Evolutionary conservation across 2,797 vertebrate species (phyloP), one percentile per base, ranked within the genome.

Genomic region (Antrozous pallidus): DNA sequence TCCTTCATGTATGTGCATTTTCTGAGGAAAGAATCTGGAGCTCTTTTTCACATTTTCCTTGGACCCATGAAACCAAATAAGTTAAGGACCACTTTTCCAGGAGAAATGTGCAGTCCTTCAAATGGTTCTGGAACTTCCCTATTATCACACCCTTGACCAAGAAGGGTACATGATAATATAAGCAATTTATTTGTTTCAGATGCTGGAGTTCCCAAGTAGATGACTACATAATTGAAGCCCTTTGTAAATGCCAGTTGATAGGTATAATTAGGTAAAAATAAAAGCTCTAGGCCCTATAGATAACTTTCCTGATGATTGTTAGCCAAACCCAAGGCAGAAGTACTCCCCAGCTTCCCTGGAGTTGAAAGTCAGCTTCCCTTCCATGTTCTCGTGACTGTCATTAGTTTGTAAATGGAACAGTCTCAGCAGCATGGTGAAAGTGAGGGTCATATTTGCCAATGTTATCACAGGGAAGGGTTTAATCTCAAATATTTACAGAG

Each of bases 251-350:
- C 61, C 67, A 54, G 47, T 81, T 90, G 73, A 90, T 94, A 87
- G 77, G 88, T 93, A 78, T 88, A 90, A 96, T 96, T 96, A 95
- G 73, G 93, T 93, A 88, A 93, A 94, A 94, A 91, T 95, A 97
- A 95, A 94, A 94, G 61, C 67, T 13, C 47, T 91, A 85, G 92
- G 56, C 56, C 42, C 36, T 77, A 80, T 75, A 93, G 80, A 91
- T 91, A 84, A 86, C 42, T 88, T 95, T 88, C 63, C 82, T 61
- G 70, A 90, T 86, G 89, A 94, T 33, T 87, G 54, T 82, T 6
- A 9, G 80, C 77, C 65, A 84, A 83, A 96, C 61, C 67, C 79
- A n/a, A 94, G 38, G 75, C 45, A 70, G 87, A 91, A 91, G 31
- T 65, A 61, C 33, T 91, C 75, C 58, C 38, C 11, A 42, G 42